Evolutionary conservation across 2,797 vertebrate genomes (phyloP).

Genomic region (Myripristis murdjan): DNA sequence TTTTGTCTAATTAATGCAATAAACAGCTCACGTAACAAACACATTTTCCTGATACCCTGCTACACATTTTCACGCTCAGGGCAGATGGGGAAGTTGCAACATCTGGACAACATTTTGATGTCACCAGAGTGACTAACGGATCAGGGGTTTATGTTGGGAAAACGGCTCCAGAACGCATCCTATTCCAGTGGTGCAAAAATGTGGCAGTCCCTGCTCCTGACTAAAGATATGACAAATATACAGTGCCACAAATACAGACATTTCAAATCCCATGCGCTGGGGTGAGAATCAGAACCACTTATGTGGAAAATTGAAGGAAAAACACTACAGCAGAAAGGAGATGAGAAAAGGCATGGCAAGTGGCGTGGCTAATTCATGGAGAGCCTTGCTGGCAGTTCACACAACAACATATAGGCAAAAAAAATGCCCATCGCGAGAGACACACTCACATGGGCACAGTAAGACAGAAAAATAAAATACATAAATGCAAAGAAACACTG

Average conservation of each 20-base stretch:
- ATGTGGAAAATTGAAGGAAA: conserved; percentile 82
- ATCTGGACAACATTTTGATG: conserved; percentile 91
- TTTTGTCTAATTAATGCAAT: conserved; percentile 98
- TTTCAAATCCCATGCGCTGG: conserved; percentile 63
- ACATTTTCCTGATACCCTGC: conserved; percentile 87
- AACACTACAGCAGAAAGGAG: conserved; percentile 76
- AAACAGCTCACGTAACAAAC: conserved; percentile 93
- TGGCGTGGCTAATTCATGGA: conserved; percentile 77
- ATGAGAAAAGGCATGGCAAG: conserved; percentile 72
- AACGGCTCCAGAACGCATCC: conserved; percentile 39
- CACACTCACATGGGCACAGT: conserved; percentile 20
- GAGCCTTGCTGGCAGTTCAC: conserved; percentile 63
- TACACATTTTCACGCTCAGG: conserved; percentile 78
- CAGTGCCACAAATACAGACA: conserved; percentile 58
- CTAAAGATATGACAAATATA: conserved; percentile 70
- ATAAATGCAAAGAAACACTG: conserved; percentile 31
- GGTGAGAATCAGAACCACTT: conserved; percentile 71
- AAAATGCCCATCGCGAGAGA: conserved; percentile 52
- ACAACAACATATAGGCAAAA: conserved; percentile 58
- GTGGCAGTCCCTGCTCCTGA: conserved; percentile 44
- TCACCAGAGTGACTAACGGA: conserved; percentile 82
- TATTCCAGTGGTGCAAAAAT: conserved; percentile 41
- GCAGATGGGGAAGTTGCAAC: conserved; percentile 89
- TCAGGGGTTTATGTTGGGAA: conserved; percentile 77
- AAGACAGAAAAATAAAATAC: not conserved